A percentile compares a stretch with the other conserved stretches of the same genome.
Conservation (phyloP, 2,888 invertebrate genomes). For the Rhopalosiphum nymphaeae region DNA sequence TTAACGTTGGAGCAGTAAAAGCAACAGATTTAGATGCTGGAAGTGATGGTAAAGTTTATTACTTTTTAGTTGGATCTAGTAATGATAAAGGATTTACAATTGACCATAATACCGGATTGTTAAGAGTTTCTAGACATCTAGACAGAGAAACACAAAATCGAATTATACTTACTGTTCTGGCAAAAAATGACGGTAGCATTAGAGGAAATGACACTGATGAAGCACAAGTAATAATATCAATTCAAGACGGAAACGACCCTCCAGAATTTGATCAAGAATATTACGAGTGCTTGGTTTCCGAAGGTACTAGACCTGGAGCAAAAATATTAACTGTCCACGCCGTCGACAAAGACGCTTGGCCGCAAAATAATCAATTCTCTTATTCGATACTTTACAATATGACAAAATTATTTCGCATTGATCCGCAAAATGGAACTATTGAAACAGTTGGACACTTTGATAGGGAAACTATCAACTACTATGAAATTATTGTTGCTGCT, state of each 20-base stretch:
- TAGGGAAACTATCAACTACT: conserved; percentile 82
- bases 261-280: conserved; percentile 87
- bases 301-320: conserved; percentile 82
- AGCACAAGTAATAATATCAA: conserved; percentile 92
- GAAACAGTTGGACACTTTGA: conserved; percentile 82
- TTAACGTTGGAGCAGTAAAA: conserved; percentile 86
- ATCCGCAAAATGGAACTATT: conserved; percentile 87
- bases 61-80: conserved; percentile 92
- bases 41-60: conserved; percentile 88
- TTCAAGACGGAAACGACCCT: conserved; percentile 96
- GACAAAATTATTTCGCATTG: conserved; percentile 86
- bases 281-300: conserved; percentile 85
- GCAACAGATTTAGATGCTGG: conserved; percentile 92
- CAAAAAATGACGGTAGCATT: conserved; percentile 94
- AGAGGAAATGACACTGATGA: conserved; percentile 95
- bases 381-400: conserved; percentile 88
- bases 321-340: conserved; percentile 85
- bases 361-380: conserved; percentile 91
- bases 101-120: conserved; percentile 85
- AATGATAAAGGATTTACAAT: conserved; percentile 92
- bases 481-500: conserved; percentile 85
- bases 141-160: conserved; percentile 91
- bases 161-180: conserved; percentile 90
- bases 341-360: conserved; percentile 89
- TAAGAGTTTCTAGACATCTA: conserved; percentile 84